Evolutionary conservation across 2,113 vertebrate species (phyloP), one percentile per base, ranked within the genome.

Genomic region (Lycaon pictus): DNA sequence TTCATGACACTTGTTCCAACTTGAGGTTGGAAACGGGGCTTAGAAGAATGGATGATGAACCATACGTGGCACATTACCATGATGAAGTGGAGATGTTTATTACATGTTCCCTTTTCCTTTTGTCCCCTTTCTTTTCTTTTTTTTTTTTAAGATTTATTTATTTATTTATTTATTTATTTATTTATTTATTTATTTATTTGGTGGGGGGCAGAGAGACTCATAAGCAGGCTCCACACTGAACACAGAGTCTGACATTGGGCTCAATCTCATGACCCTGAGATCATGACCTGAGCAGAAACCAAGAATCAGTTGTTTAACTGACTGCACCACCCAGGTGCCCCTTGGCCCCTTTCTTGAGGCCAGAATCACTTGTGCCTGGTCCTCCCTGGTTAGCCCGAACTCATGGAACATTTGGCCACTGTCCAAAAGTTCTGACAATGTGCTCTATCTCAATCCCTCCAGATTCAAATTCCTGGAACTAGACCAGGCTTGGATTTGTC

Each of bases 21-120:
- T 43, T 63, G 53, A 69, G 15, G 15, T 35, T 48, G 88, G 53
- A 35, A 88, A 85, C 10, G 43, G 79, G 20, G 32, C 65, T 74
- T 32, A 92, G 65, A 53, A 56, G 37, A 67, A 48, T 17, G 60
- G 37, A 13, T 16, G 19, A 51, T 15, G 58, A 76, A 23, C 16
- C 48, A 12, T 9, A 3, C 16, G 7, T 2, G 17, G 3, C 51
- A 48, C 37, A 13, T 17, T 29, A 51, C 8, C 0, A 16, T 2
- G n/a, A 79, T 3, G 22, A 55, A 69, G 25, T 80, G 69, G 62
- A 80, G n/a, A 27, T 10, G 5, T 23, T 7, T 0, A 1, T 11
- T 37, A 3, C 43, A 43, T 43, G 43, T 43, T 88, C 43, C 32
- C 25, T 69, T 95, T 77, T 7, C 62, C 37, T 67, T 25, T 20